Evolutionary conservation across 2,113 vertebrate genomes (phyloP).

Genomic region (Hippocampus guttulatus): DNA sequence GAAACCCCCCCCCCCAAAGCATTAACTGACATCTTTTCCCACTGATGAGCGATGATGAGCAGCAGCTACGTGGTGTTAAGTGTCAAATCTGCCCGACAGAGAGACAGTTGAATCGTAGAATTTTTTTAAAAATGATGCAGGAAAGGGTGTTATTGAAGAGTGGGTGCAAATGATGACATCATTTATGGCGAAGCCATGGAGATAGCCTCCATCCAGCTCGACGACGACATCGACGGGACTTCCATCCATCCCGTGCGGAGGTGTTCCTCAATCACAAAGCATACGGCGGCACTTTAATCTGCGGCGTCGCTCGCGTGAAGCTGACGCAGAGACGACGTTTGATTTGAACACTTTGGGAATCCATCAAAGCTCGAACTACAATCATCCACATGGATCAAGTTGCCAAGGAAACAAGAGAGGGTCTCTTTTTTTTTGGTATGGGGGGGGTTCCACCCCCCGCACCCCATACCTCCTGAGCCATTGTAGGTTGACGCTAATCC

Average conservation of each 20-base stretch:
- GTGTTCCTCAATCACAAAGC: constrained; percentile 7
- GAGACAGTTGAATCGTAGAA: too few relatives aligned
- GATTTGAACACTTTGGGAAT: background rate
- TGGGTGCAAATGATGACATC: too few relatives aligned
- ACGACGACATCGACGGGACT: background rate
- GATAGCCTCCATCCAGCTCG: too few relatives aligned
- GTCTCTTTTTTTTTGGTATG: background rate
- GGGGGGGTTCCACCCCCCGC: constrained; percentile 11
- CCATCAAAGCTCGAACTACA: constrained; percentile 1
- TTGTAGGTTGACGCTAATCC: constrained; percentile 52
- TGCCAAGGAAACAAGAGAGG: constrained; percentile 49
- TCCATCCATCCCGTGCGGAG: background rate
- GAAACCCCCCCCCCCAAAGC: too few relatives aligned
- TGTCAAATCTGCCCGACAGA: too few relatives aligned
- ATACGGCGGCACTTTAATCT: constrained; percentile 58
- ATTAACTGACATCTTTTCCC: too few relatives aligned
- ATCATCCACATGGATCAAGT: constrained; percentile 35
- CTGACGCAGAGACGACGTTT: constrained; percentile 23
- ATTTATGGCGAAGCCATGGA: too few relatives aligned
- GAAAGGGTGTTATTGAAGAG: too few relatives aligned
- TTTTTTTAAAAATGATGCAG: too few relatives aligned
- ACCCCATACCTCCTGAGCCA: constrained; percentile 9
- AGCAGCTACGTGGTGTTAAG: too few relatives aligned
- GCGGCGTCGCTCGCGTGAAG: constrained; percentile 28
- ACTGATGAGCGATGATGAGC: too few relatives aligned